Evolutionary conservation across 2,113 vertebrate genomes (phyloP).

Genomic region (Ascaphus truei): DNA sequence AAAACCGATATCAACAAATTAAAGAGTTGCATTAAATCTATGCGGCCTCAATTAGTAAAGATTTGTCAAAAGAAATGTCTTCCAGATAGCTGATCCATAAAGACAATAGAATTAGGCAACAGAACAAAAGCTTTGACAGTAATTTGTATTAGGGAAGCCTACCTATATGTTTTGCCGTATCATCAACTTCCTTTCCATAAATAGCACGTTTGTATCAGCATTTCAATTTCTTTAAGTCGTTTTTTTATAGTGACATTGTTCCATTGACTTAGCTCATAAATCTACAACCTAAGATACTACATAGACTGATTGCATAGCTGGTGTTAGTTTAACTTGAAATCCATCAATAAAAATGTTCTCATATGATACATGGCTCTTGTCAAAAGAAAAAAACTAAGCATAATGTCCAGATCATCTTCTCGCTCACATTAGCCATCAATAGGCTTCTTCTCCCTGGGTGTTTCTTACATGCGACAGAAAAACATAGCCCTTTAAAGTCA

Average conservation of each 20-base stretch:
- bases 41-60: too few species aligned
- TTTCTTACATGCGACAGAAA: background rate
- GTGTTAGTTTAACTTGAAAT: slow-evolving; percentile 35
- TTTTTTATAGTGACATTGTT: slow-evolving; percentile 20
- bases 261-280: slow-evolving; percentile 20
- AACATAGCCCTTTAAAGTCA: background rate
- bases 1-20: too few species aligned
- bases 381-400: slow-evolving; percentile 23
- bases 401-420: slow-evolving; percentile 10
- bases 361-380: slow-evolving; percentile 22
- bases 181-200: background rate
- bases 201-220: slow-evolving; percentile 6
- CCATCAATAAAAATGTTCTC: slow-evolving; percentile 31
- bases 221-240: background rate
- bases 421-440: background rate
- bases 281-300: slow-evolving; percentile 2
- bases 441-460: background rate
- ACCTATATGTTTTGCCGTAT: too few species aligned
- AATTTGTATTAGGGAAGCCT: too few species aligned
- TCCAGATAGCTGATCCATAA: too few species aligned
- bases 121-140: too few species aligned
- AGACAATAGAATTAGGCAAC: too few species aligned
- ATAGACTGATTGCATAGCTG: slow-evolving; percentile 23
- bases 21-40: too few species aligned
- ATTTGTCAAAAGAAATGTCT: too few species aligned